Conservation (phyloP, 1,140 invertebrate species). For the Hesperophylax magnus region DNA sequence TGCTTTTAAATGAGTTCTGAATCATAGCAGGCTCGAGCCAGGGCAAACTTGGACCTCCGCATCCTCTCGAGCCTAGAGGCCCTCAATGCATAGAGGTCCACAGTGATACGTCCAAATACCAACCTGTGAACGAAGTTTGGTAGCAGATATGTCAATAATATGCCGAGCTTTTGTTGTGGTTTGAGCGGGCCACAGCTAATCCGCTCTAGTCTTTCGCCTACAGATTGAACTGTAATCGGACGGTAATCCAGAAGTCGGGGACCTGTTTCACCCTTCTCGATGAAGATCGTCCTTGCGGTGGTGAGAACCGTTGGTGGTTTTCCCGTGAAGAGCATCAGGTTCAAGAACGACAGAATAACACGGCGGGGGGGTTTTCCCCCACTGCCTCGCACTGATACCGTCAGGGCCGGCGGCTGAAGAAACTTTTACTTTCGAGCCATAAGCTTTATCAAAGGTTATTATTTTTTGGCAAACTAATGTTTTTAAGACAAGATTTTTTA, state of each 20-base stretch:
- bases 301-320: not conserved
- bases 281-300: not conserved
- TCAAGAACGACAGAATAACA: not conserved
- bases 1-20: slow-evolving; percentile 48
- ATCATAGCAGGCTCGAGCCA: slow-evolving; percentile 43
- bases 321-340: not conserved
- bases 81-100: slow-evolving; percentile 50
- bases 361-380: not conserved
- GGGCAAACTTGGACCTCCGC: slow-evolving; percentile 39
- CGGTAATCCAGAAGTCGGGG: slow-evolving; percentile 59
- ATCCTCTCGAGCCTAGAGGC: slow-evolving; percentile 48
- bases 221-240: slow-evolving; percentile 65
- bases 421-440: not conserved
- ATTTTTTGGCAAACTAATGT: no score
- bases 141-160: slow-evolving; percentile 58
- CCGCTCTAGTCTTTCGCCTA: slow-evolving; percentile 41
- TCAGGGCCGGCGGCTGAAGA: not conserved
- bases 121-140: slow-evolving; percentile 59
- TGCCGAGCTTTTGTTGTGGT: slow-evolving; percentile 60
- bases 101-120: slow-evolving; percentile 56
- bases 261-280: slow-evolving; percentile 56
- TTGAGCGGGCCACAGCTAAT: slow-evolving; percentile 59
- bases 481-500: no score
- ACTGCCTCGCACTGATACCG: not conserved
- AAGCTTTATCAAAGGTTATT: not conserved